Conservation (phyloP, 1,140 invertebrate species). For the Bombus cullumanus region DNA sequence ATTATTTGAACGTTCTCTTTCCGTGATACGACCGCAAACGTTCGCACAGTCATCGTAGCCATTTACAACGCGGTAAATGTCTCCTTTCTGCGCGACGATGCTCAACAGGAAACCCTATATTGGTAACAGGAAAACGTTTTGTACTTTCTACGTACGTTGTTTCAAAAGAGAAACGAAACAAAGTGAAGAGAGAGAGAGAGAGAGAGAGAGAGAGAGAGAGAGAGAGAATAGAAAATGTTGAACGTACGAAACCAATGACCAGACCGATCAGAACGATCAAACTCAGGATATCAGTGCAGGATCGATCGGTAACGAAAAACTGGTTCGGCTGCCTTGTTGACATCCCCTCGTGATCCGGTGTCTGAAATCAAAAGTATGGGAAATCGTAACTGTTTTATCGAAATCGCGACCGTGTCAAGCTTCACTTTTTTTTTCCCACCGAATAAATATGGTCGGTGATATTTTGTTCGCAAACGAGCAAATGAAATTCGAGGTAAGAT, state of each 20-base stretch:
- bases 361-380: slow-evolving; percentile 54
- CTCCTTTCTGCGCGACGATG: slow-evolving; percentile 83
- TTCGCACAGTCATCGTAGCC: slow-evolving; percentile 88
- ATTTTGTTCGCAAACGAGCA: slow-evolving; percentile 10
- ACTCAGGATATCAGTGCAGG: slow-evolving; percentile 85
- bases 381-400: not conserved
- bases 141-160: not conserved
- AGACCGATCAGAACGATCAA: slow-evolving; percentile 83
- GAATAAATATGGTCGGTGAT: not conserved
- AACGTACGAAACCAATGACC: slow-evolving; percentile 84
- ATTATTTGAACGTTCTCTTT: slow-evolving; percentile 63
- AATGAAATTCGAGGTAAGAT: slow-evolving; percentile 3
- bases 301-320: slow-evolving; percentile 78
- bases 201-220: not conserved
- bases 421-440: not conserved
- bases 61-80: slow-evolving; percentile 85
- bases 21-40: slow-evolving; percentile 84
- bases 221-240: not conserved
- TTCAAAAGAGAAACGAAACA: not conserved
- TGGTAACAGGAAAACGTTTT: slow-evolving; percentile 2
- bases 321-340: slow-evolving; percentile 54
- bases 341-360: slow-evolving; percentile 59
- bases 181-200: not conserved
- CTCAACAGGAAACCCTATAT: slow-evolving; percentile 81
- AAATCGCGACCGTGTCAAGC: not conserved